Base-by-base conservation (phyloP, 2,797 vertebrate species). In the Meriones psammophilus region DNA sequence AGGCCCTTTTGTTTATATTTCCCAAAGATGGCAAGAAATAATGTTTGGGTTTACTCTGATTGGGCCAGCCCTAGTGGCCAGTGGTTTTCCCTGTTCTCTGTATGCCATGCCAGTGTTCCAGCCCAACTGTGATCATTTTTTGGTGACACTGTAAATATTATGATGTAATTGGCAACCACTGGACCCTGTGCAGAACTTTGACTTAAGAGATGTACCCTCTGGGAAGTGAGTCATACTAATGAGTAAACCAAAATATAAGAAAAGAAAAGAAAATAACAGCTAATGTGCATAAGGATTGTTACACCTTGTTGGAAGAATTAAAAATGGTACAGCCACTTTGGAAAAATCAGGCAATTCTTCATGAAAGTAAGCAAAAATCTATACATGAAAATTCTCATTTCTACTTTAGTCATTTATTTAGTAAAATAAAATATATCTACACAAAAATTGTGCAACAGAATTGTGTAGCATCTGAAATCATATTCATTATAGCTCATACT, bases 341-440 rank as follows among this genome's bases (percentile, higher is more conserved):
- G 30, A 92, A 90, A 94, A 80, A 62, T 28, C 50, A 50, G 36
- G 64, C 22, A 83, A 10, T 54, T 74, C 73, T 50, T 93, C 76
- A 81, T 20, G 42, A 80, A 94, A 88, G 6, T 60, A 76, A 95
- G 50, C 17, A 76, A 24, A 60, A 0, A 87, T 3, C 8, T 81
- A 89, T 15, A 73, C 39, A 81, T 36, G 60, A 50, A 64, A 8
- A 13, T 22, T 64, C 33, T 6, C 26, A 26, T 85, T 93, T 6
- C 14, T 80, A n/a, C 46, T 85, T 42, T 88, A 71, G 24, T 3
- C 56, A 64, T 93, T 90, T n/a, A 60, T 89, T 93, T n/a, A 66
- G 78, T 46, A 95, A 80, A 96, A 92, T 74, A 76, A 83, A 94
- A 91, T 71, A 62, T 62, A 24, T 64, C 33, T 54, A 6, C 42